phyloP scores from a whole-genome alignment of 37 sponge, comb jelly and placozoan species.

The Diacarnus erythraeanus region DNA sequence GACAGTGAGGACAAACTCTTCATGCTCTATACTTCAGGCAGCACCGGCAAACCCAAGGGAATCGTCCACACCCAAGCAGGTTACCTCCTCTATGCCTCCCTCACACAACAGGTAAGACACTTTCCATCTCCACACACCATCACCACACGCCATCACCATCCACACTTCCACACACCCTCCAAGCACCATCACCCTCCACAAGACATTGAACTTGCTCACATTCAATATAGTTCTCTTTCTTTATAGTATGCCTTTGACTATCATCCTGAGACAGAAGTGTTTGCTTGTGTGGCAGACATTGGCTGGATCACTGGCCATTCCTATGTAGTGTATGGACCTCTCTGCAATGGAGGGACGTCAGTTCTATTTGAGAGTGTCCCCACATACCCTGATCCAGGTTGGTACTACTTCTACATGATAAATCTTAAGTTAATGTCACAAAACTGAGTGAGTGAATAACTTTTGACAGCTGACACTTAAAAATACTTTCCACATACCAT shows the following conservation, averaged over 20 bases:
- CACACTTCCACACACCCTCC: neutral
- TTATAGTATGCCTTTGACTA: slow-evolving; percentile 90
- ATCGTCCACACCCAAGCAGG: slow-evolving; percentile 97
- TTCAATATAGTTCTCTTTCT: neutral
- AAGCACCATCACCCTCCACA: neutral
- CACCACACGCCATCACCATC: no score
- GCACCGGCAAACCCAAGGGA: slow-evolving; percentile 97
- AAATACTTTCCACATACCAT: neutral
- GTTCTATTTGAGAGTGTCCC: slow-evolving; percentile 95
- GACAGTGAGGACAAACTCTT: slow-evolving; percentile 95
- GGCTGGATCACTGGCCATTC: slow-evolving; percentile 99
- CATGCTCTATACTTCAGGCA: slow-evolving; percentile 97
- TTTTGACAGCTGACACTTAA: neutral
- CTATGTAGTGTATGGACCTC: slow-evolving; percentile 94
- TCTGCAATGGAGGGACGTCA: slow-evolving; percentile 93
- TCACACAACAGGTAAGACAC: slow-evolving; percentile 78
- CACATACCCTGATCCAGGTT: slow-evolving; percentile 94
- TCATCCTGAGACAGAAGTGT: slow-evolving; percentile 70
- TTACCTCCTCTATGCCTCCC: slow-evolving; percentile 89
- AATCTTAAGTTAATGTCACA: no score
- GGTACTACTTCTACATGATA: no score
- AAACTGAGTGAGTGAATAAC: no score
- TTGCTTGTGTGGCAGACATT: slow-evolving; percentile 98
- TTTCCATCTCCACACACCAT: neutral
- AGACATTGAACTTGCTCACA: neutral